A percentile compares a stretch with the other conserved stretches of the same genome.
These are phyloP conservation scores for Sylvicola cinctus DNA, from an alignment of 2,888 invertebrate genomes.

Conservation along the genomic window DNA sequence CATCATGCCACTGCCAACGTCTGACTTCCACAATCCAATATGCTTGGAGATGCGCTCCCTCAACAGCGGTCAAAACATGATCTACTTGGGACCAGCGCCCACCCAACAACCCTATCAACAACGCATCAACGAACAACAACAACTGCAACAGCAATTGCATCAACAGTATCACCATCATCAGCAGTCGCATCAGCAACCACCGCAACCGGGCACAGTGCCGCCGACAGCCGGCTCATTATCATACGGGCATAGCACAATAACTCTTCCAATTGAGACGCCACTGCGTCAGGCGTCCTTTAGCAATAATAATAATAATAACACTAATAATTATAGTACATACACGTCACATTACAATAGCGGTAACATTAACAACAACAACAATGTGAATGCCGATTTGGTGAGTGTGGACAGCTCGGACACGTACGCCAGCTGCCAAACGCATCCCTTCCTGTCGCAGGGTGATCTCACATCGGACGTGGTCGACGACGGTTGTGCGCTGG, in stretches of 20 bases:
- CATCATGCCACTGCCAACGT: conserved; percentile 67
- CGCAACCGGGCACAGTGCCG: background rate
- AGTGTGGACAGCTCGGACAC: conserved; percentile 71
- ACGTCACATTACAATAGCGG: conserved; percentile 7
- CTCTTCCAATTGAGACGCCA: conserved; percentile 20
- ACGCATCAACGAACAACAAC: conserved; percentile 10
- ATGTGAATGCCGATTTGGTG: conserved; percentile 30
- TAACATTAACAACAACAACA: conserved; percentile 17
- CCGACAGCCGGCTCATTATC: background rate
- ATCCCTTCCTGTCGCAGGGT: conserved; percentile 77
- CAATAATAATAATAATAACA: conserved; percentile 10
- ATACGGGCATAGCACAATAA: conserved; percentile 15
- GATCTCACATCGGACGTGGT: conserved; percentile 39
- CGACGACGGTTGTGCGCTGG: conserved; percentile 22
- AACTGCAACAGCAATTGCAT: conserved; percentile 1
- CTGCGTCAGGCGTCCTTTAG: conserved; percentile 15
- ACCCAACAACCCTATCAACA: conserved; percentile 14
- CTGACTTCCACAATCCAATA: conserved; percentile 64
- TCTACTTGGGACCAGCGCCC: conserved; percentile 17
- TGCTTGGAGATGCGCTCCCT: conserved; percentile 60
- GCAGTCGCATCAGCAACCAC: conserved; percentile 15
- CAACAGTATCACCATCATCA: conserved; percentile 9
- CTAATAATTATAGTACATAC: conserved; percentile 3
- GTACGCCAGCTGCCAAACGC: conserved; percentile 90
- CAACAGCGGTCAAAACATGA: conserved; percentile 6